These are phyloP conservation scores for Cecidostiba fungosa DNA, from an alignment of 2,888 invertebrate genomes.

Conservation along the genomic window DNA sequence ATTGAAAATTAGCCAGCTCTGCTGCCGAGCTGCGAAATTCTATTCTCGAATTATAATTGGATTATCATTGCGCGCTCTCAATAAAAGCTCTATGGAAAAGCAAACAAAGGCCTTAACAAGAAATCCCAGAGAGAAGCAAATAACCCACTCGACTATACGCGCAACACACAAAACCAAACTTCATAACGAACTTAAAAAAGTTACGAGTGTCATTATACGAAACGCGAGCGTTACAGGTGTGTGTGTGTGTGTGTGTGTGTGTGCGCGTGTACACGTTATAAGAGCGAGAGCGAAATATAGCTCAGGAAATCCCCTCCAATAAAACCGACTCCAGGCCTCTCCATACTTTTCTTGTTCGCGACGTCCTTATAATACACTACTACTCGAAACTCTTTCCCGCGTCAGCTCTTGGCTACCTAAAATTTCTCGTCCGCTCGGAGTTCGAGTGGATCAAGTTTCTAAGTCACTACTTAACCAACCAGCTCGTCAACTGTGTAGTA, in stretches of 20 bases:
- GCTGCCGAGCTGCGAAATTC: background rate
- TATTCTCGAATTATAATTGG: slow-evolving; percentile 9
- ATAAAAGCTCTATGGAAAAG: background rate
- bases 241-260: background rate
- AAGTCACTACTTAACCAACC: slow-evolving; percentile 7
- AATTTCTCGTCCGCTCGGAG: background rate
- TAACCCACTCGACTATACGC: slow-evolving; percentile 1
- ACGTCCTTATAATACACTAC: slow-evolving; percentile 10
- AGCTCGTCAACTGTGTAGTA: background rate
- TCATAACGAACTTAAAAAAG: slow-evolving; percentile 45
- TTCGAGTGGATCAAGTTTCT: slow-evolving; percentile 25
- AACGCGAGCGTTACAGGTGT: background rate
- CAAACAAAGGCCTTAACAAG: background rate
- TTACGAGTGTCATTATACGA: slow-evolving; percentile 41
- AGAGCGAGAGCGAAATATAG: background rate
- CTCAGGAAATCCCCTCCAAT: background rate
- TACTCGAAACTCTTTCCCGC: slow-evolving; percentile 19
- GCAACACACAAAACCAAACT: slow-evolving; percentile 21
- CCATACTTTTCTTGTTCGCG: slow-evolving; percentile 35
- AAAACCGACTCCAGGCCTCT: slow-evolving; percentile 13
- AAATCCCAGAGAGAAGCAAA: slow-evolving; percentile 14
- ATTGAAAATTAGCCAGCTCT: background rate
- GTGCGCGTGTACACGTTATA: background rate
- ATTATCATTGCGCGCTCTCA: background rate
- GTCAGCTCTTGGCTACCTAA: background rate